Base-by-base conservation (phyloP, 2,888 invertebrate genomes). In the Oscheius myriophilus region DNA sequence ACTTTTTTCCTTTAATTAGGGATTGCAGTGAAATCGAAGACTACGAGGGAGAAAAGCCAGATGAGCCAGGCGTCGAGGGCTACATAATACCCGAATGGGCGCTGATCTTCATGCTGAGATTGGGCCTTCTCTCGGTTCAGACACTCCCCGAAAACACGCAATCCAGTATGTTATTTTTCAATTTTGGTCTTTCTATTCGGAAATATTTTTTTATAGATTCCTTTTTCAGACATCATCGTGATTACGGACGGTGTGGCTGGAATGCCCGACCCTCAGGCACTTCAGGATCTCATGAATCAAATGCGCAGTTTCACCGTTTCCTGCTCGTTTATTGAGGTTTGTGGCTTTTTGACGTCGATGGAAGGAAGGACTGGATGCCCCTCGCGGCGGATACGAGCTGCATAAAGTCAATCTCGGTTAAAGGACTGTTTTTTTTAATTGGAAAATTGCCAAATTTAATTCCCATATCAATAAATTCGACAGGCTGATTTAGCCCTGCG, bases 101-200 rank as follows among this genome's bases (percentile, higher is more conserved):
- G n/a, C 91, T 93, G 87, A 90, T 93, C 67, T 92, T 92, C 87
- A 91, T 93, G 90, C 87, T 93, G 45, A 88, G 92, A 72, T 92
- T 92, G 87, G 92, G 92, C 26, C 91, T 92, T 88, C 88, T 93
- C 71, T 91, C 92, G 4, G 88, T 92, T 63, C 91, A 92, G 68
- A 89, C 92, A 65, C 88, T 93, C 70, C 92, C 92, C 16, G 92
- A 92, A 85, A 91, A 91, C 86, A 91, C 92, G 79, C 90, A 91
- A 87, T 91, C 92, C 82, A 91, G 92, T 92, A 88, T 88, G 90
- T 88, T 43, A 6, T 41, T 49, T 58, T 9, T 43, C 41, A 25
- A n/a, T 25, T 1, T 23, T 18, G 26, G 41, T 42, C 21, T 21
- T 58, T 21, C 45, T 59, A 2, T 59, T 46, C 25, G 26, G 33